phyloP scores from a whole-genome alignment of 1,140 invertebrate genomes.

The Colletes latitarsis region DNA sequence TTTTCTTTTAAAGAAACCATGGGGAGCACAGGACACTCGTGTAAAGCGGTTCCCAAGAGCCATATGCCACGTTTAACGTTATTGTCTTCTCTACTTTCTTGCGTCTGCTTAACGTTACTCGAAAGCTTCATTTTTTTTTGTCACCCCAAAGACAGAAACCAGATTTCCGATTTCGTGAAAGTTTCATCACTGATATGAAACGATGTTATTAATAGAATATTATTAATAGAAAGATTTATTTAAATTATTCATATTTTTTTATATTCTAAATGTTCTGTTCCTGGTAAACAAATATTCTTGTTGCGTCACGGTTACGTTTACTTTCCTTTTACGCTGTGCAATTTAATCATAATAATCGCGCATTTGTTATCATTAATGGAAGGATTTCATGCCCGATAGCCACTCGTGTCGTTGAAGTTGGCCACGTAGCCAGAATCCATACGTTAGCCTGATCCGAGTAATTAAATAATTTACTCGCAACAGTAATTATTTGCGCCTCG shows the following conservation, averaged over 20 bases:
- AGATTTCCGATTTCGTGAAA: background rate
- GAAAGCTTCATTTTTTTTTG: slow-evolving; percentile 4
- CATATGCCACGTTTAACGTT: slow-evolving; percentile 17
- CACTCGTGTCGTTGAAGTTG: background rate
- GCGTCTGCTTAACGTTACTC: slow-evolving; percentile 14
- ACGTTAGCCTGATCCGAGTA: background rate
- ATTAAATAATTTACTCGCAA: slow-evolving; percentile 35
- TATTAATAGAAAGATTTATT: too few species aligned
- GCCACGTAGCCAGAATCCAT: background rate
- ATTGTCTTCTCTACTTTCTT: slow-evolving; percentile 25
- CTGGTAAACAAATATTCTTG: background rate
- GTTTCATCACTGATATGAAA: background rate
- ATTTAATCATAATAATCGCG: background rate
- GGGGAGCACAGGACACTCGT: background rate
- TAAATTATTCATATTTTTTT: too few species aligned
- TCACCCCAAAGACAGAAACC: background rate
- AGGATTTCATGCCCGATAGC: background rate
- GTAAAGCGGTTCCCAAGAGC: slow-evolving; percentile 18
- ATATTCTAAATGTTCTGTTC: too few species aligned
- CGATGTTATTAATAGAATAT: too few species aligned
- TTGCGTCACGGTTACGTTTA: background rate
- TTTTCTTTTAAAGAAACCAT: slow-evolving; percentile 11
- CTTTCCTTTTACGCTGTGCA: background rate
- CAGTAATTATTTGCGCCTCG: slow-evolving; percentile 24
- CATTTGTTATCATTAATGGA: background rate